Percentiles rank a stretch among this genome's conserved stretches.
phyloP scores from a whole-genome alignment of 2,888 invertebrate species.

The Pachycephus smyrnensis region DNA sequence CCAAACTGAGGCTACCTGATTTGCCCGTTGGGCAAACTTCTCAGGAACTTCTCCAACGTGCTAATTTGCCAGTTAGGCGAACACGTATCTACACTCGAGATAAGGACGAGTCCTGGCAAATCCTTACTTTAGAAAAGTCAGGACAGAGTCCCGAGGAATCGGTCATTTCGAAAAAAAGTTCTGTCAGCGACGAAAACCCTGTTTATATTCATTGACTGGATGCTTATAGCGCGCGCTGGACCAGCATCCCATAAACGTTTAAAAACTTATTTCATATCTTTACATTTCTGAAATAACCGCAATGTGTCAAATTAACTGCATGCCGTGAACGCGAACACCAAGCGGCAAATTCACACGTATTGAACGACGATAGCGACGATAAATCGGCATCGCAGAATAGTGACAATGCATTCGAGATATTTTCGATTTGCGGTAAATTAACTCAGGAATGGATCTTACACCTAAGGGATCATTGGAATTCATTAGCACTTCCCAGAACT shows the following conservation, averaged over 20 bases:
- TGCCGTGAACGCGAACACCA: neutral
- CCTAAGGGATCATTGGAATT: too few species aligned
- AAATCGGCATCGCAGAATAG: neutral
- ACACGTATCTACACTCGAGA: constrained; percentile 53
- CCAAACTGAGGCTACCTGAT: neutral
- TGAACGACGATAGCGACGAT: neutral
- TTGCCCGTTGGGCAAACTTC: constrained; percentile 35
- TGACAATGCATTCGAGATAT: too few species aligned
- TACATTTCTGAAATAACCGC: neutral
- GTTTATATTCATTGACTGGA: too few species aligned
- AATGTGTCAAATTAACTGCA: too few species aligned
- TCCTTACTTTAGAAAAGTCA: neutral
- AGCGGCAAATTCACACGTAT: neutral
- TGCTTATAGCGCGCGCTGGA: neutral
- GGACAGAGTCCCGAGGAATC: neutral
- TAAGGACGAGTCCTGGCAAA: constrained; percentile 34
- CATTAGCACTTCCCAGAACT: too few species aligned
- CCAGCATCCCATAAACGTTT: neutral
- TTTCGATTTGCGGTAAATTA: too few species aligned
- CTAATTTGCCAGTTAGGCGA: constrained; percentile 52
- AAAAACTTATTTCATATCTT: neutral
- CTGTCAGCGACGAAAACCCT: neutral
- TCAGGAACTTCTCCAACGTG: constrained; percentile 64
- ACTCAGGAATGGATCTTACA: too few species aligned
- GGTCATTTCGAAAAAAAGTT: neutral